Evolutionary conservation across 2,888 invertebrate species (phyloP).

Genomic region (Mimumesa dahlbomi): DNA sequence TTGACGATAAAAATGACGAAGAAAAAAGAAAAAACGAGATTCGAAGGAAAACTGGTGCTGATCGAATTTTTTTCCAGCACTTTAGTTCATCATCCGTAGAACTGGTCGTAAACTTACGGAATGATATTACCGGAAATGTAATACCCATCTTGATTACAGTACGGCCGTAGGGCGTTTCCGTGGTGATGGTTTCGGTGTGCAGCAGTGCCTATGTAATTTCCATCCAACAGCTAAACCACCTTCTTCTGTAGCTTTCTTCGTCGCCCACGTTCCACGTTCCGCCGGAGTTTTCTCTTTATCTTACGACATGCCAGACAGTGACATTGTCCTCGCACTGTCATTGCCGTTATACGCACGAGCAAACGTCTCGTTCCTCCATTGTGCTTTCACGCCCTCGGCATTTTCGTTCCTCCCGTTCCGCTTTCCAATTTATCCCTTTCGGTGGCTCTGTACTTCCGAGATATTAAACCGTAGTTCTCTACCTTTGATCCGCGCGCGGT

Average conservation of each 20-base stretch:
- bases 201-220: constrained; percentile 65
- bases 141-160: constrained; percentile 56
- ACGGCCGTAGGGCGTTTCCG: constrained; percentile 51
- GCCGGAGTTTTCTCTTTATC: constrained; percentile 49
- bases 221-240: constrained; percentile 56
- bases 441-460: constrained; percentile 41
- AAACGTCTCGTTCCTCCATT: background rate
- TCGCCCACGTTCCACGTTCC: constrained; percentile 15
- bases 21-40: too few species aligned
- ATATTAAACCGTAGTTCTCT: constrained; percentile 55
- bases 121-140: constrained; percentile 55
- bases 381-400: constrained; percentile 54
- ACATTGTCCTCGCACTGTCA: constrained; percentile 47
- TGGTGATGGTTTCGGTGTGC: constrained; percentile 51
- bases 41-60: background rate
- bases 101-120: constrained; percentile 43
- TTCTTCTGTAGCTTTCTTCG: constrained; percentile 41
- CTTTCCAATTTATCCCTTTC: constrained; percentile 62
- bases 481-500: constrained; percentile 49
- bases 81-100: constrained; percentile 43
- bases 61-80: constrained; percentile 50
- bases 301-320: constrained; percentile 48
- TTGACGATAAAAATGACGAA: too few species aligned
- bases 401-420: constrained; percentile 41
- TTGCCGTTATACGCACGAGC: constrained; percentile 24